Base-by-base conservation (phyloP, 2,888 invertebrate genomes). In the Aphidius colemani region DNA sequence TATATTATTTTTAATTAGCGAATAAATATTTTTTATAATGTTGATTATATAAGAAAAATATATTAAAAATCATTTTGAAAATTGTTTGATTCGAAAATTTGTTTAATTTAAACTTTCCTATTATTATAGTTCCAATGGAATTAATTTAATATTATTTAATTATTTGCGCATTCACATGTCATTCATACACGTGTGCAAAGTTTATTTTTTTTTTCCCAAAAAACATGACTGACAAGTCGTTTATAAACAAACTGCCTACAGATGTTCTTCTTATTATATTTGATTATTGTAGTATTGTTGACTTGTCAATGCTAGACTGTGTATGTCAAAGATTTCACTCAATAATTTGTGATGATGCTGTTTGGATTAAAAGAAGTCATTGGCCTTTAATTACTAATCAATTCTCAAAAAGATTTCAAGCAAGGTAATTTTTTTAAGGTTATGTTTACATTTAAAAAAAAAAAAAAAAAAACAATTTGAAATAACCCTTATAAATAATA, bases 251-350 rank as follows among this genome's bases (percentile, higher is more conserved):
- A 46, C 76, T 85, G 63, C 85, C 85, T 45, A 77, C 78, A 44
- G 85, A 86, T 69, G 75, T 87, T 69, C 75, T 88, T 10, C 70
- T 87, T 49, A 75, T 82, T 66, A 86, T 88, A 69, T 86, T 88
- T 68, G 80, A 82, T 70, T 85, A 84, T 70, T 85, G 86, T 69
- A 79, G 83, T 67, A 82, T 85, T 49, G 73, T 74, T 56, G 87
- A 87, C 70, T 77, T 87, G 55, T 79, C 84, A 13, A 82, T 82
- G 61, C 78, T 88, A 45, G 84, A 84, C 67, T 76, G 82, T 65
- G 84, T 85, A 1, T 86, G 85, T 70, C 78, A 71, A 63, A 74
- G 83, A 61, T 85, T 88, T 65, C 73, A 83, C 51, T 73, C 79
- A 11, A 77, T 88, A 11, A 83, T 88, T 55, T 81, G 78, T 10